Evolutionary conservation across 2,797 vertebrate genomes (phyloP).

Genomic region (Microctenopoma steveboyesi): DNA sequence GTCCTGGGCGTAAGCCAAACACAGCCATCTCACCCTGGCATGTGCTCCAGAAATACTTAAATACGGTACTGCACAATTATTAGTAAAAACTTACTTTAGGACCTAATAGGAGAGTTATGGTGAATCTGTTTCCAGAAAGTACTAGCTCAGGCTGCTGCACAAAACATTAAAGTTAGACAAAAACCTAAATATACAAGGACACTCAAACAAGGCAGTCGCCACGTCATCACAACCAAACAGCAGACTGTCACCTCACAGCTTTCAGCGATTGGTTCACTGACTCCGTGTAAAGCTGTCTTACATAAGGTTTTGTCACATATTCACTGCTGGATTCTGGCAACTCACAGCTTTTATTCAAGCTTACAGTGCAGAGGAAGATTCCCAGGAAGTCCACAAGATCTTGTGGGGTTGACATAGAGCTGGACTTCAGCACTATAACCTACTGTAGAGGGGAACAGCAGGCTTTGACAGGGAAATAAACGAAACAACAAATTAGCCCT

Average conservation of each 20-base stretch:
- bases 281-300: conserved; percentile 39
- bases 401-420: background rate
- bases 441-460: conserved; percentile 15
- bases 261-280: conserved; percentile 36
- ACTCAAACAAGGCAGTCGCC: too few species aligned
- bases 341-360: conserved; percentile 35
- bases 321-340: conserved; percentile 39
- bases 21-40: too few species aligned
- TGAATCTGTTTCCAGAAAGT: too few species aligned
- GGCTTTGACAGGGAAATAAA: conserved; percentile 27
- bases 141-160: too few species aligned
- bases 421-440: background rate
- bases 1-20: too few species aligned
- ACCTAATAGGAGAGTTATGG: too few species aligned
- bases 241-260: conserved; percentile 23
- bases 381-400: conserved; percentile 23
- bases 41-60: too few species aligned
- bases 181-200: too few species aligned
- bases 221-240: conserved; percentile 13
- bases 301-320: conserved; percentile 47
- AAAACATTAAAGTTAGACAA: too few species aligned
- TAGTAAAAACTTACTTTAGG: too few species aligned
- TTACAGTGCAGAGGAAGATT: conserved; percentile 27
- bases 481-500: conserved; percentile 30
- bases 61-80: too few species aligned